Evolutionary conservation across 1,140 invertebrate species (phyloP).

Genomic region (Drosophila tristis): DNA sequence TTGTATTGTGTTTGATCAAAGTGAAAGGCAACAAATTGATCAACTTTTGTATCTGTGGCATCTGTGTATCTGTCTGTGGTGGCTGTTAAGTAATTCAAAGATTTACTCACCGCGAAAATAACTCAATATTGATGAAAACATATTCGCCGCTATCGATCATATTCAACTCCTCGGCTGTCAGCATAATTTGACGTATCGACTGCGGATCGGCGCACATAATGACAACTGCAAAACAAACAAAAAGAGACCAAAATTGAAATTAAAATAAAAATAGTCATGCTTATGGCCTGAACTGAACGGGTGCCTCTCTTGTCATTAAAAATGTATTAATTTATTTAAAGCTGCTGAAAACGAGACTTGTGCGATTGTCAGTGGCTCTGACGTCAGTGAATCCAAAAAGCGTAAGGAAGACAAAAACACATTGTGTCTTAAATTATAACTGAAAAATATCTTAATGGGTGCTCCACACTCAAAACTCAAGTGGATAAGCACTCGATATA

Average conservation of each 20-base stretch:
- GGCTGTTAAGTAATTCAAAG: conserved; percentile 44
- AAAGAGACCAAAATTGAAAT: conserved; percentile 30
- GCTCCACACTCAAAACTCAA: conserved; percentile 28
- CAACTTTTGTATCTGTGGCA: conserved; percentile 29
- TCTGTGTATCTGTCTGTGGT: conserved; percentile 16
- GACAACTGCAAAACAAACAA: conserved; percentile 91
- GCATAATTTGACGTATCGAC: conserved; percentile 94
- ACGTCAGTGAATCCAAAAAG: conserved; percentile 53
- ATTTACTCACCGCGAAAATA: conserved; percentile 94
- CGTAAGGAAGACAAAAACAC: conserved; percentile 38
- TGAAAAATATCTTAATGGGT: conserved; percentile 33
- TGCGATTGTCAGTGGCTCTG: conserved; percentile 56
- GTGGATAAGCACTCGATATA: conserved; percentile 34
- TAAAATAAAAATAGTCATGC: conserved; percentile 22
- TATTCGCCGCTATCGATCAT: conserved; percentile 98
- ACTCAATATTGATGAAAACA: conserved; percentile 98
- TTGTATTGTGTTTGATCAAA: conserved; percentile 45
- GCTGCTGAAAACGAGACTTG: conserved; percentile 15
- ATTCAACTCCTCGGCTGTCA: conserved; percentile 95
- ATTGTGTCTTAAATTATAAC: conserved; percentile 44
- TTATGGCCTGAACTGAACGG: conserved; percentile 6
- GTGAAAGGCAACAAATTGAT: conserved; percentile 75
- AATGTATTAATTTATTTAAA: conserved; percentile 72
- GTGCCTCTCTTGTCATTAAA: conserved; percentile 63
- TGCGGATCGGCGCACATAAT: conserved; percentile 96